Evolutionary conservation across 2,888 invertebrate species (phyloP), one percentile per base, ranked within the genome.

Genomic region (Protonemura montana): DNA sequence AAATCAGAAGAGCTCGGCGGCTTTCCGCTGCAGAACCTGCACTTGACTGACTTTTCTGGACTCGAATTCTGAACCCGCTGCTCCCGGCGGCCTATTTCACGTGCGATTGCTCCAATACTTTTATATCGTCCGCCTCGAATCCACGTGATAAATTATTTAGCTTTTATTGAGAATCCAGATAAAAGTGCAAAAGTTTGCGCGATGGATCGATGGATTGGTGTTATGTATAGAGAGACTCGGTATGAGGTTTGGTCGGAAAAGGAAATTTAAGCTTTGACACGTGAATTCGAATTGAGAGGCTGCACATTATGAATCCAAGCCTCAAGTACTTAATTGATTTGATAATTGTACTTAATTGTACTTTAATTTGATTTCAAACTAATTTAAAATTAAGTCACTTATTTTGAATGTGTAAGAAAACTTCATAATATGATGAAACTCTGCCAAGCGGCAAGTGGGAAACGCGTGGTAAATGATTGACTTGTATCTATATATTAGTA

Each of bases 51-150:
- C n/a, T 28, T 27, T 29, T 30, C 81, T 21, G 35, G 35, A 35
- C 35, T 35, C 35, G 35, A 35, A 21, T 30, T 21, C 21, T 10
- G 21, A 5, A 21, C 81, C 81, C 81, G 10, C n/a, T 27, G 21
- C 26, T 30, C 81, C 81, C 81, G 10, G 1, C 26, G 81, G 81
- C 81, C 28, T 81, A 29, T 81, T 81, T 81, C 28, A 81, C 81
- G 30, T 30, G 81, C 28, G 13, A 81, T 30, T 30, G 81, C 28
- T 81, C 30, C 81, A 21, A 81, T 81, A 81, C 30, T 81, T 81
- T n/a, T 81, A n/a, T 6, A 30, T 81, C 30, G 59, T 13, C 59
- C 59, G 21, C 59, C 59, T 10, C 59, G 59, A 59, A 59, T 2
- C 59, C 21, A 35, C 59, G 59, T 59, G 6, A 30, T 81, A 81